phyloP scores from a whole-genome alignment of 2,888 invertebrate genomes.

The Amphipoea oculea region DNA sequence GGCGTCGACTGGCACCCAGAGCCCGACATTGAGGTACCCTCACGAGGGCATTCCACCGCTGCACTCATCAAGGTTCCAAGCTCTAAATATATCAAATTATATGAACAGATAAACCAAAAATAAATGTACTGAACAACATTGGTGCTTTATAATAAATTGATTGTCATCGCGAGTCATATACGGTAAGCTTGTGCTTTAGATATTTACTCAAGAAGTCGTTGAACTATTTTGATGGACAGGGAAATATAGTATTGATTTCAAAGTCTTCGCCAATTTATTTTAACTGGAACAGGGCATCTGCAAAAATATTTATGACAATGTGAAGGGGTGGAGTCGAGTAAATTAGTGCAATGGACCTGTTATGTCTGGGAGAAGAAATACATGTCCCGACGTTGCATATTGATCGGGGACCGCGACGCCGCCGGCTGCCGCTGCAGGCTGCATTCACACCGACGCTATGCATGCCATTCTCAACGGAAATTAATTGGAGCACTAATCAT shows the following conservation, averaged over 20 bases:
- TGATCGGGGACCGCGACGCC: slow-evolving; percentile 77
- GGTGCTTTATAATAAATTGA: slow-evolving; percentile 36
- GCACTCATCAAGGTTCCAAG: slow-evolving; percentile 82
- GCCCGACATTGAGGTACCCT: slow-evolving; percentile 88
- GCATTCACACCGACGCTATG: slow-evolving; percentile 80
- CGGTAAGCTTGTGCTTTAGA: slow-evolving; percentile 9
- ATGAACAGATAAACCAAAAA: slow-evolving; percentile 52
- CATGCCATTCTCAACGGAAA: slow-evolving; percentile 35
- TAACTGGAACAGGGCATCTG: slow-evolving; percentile 1
- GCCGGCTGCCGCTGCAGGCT: slow-evolving; percentile 73
- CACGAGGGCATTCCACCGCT: slow-evolving; percentile 87
- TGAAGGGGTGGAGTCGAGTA: slow-evolving; percentile 47
- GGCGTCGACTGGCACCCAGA: slow-evolving; percentile 86
- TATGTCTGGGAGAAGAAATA: slow-evolving; percentile 81
- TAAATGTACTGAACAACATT: slow-evolving; percentile 50
- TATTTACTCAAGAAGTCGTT: not conserved
- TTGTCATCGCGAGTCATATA: slow-evolving; percentile 16
- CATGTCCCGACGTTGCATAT: slow-evolving; percentile 86
- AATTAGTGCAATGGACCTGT: slow-evolving; percentile 62
- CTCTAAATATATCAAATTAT: slow-evolving; percentile 65
- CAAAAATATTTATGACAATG: slow-evolving; percentile 30
- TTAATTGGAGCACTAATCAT: slow-evolving; percentile 14
- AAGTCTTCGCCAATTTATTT: slow-evolving; percentile 5
- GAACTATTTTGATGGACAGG: slow-evolving; percentile 10
- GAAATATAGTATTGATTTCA: slow-evolving; percentile 10